Conservation (phyloP, 2,888 invertebrate genomes). For the Cistogaster globosa region DNA sequence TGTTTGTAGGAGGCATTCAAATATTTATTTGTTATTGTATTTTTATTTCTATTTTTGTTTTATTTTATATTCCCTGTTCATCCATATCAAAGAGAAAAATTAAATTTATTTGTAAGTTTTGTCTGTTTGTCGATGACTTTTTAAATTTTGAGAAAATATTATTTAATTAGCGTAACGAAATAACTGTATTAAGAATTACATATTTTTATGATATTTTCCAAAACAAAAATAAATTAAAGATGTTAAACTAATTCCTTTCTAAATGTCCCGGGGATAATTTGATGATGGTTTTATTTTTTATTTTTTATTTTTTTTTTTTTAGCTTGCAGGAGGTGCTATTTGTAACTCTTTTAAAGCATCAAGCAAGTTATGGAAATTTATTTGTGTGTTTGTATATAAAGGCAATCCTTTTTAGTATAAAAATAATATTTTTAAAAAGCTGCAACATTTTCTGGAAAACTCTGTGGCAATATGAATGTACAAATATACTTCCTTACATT, state of each 20-base stretch:
- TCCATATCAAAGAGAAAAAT: constrained; percentile 37
- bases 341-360: not conserved
- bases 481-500: too few relatives aligned
- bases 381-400: too few relatives aligned
- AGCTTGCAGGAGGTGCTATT: constrained; percentile 16
- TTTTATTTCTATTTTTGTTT: constrained; percentile 6
- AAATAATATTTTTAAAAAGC: too few relatives aligned
- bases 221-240: not conserved
- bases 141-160: constrained; percentile 36
- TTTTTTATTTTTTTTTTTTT: too few relatives aligned
- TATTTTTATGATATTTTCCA: constrained; percentile 33
- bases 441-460: too few relatives aligned
- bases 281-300: constrained; percentile 70
- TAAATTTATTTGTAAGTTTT: constrained; percentile 45
- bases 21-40: constrained; percentile 48
- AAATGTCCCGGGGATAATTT: constrained; percentile 76
- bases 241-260: constrained; percentile 77
- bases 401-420: too few relatives aligned
- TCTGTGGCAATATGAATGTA: too few relatives aligned
- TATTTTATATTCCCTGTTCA: constrained; percentile 14
- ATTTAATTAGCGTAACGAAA: constrained; percentile 70
- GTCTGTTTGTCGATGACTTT: constrained; percentile 10
- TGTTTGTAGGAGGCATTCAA: constrained; percentile 60
- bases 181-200: constrained; percentile 69
- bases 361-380: not conserved